Percentiles rank a stretch among this genome's conserved stretches.
Conservation (phyloP, 2,113 vertebrate genomes). For the Poecile atricapillus region DNA sequence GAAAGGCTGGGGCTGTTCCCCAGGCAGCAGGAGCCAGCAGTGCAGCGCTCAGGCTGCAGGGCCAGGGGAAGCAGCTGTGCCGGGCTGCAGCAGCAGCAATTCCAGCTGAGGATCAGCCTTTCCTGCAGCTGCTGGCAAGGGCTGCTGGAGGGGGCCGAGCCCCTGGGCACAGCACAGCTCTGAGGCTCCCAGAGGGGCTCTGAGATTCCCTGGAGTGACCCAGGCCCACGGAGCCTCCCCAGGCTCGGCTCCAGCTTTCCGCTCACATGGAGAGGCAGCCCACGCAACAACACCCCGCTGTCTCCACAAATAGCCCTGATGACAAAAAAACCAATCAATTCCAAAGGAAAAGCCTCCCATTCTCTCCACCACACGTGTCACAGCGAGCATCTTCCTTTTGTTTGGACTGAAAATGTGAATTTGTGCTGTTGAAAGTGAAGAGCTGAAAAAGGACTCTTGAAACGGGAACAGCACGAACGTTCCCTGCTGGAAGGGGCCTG, state of each 20-base stretch:
- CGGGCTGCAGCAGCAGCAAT: neutral
- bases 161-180: neutral
- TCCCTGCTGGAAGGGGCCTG: neutral
- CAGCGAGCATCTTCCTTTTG: neutral
- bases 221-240: neutral
- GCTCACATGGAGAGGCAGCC: neutral
- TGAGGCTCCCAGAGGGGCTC: rapidly evolving
- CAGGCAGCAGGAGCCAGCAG: neutral
- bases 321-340: neutral
- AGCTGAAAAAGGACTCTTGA: neutral
- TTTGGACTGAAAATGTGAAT: neutral
- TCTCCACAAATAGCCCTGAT: neutral
- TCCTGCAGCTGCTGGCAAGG: neutral
- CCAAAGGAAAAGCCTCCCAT: neutral
- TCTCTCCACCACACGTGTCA: neutral
- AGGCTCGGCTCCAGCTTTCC: rapidly evolving
- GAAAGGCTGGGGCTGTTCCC: neutral
- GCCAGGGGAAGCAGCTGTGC: neutral
- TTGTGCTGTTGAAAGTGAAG: neutral
- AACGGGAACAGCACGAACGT: neutral
- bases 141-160: neutral
- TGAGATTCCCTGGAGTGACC: neutral
- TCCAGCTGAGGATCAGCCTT: neutral
- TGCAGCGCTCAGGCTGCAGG: neutral
- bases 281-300: rapidly evolving